phyloP scores from a whole-genome alignment of 2,113 vertebrate species.

The Callocephalon fimbriatum region DNA sequence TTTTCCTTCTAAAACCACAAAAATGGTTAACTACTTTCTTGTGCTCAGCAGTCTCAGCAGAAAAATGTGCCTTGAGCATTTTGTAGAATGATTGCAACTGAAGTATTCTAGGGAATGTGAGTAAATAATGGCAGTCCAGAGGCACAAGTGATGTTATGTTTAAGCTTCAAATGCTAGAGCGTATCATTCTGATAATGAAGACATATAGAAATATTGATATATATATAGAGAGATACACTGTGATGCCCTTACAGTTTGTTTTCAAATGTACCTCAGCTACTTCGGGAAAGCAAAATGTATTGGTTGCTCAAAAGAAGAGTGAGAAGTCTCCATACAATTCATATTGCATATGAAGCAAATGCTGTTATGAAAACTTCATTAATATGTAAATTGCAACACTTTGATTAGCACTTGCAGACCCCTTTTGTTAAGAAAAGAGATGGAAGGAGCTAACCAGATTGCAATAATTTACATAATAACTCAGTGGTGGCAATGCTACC shows the following conservation, averaged over 20 bases:
- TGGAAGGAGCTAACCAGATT: conserved; percentile 82
- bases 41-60: conserved; percentile 15
- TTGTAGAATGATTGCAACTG: conserved; percentile 42
- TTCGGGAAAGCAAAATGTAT: conserved; percentile 56
- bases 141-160: background rate
- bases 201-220: background rate
- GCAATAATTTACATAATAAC: conserved; percentile 85
- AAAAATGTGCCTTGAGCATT: conserved; percentile 51
- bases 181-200: background rate
- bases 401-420: conserved; percentile 85
- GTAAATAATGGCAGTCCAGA: conserved; percentile 37
- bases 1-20: background rate
- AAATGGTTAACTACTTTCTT: conserved; percentile 37
- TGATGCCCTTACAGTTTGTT: conserved; percentile 14
- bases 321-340: conserved; percentile 69
- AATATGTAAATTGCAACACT: conserved; percentile 86
- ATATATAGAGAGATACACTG: background rate
- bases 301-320: conserved; percentile 47
- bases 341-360: conserved; percentile 74
- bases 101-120: background rate
- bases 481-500: conserved; percentile 72
- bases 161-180: background rate
- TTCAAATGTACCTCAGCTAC: conserved; percentile 13
- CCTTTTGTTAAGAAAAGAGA: conserved; percentile 80
- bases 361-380: conserved; percentile 82